Evolutionary conservation across 2,113 vertebrate genomes (phyloP), one percentile per base, ranked within the genome.

Genomic region (Ammodytes marinus): DNA sequence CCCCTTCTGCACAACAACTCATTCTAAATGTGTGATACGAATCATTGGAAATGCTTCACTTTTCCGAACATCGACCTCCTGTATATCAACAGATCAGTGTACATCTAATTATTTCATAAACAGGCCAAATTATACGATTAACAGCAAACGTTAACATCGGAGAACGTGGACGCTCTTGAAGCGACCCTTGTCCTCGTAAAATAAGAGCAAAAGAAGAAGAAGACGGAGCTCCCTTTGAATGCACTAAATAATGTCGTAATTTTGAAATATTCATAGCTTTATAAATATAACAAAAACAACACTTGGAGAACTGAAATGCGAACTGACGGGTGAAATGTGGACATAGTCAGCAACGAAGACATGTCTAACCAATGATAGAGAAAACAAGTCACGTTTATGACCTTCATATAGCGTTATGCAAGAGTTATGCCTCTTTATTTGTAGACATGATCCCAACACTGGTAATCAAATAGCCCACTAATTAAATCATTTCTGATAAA

Each of bases 101-200:
- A 0, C 14, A 46, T 7, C 4, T 0, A 6, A 13, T 6, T 14
- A 40, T 35, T 50, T 54, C 9, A 27, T 13, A 35, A 43, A 11
- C 9, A 37, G 0, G 1, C 5, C 6, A 50, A 7, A 39, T 49
- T 27, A 13, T 0, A 49, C 52, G 8, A 43, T 19, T 58, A 46
- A 6, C 5, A 35, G 13, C 14, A 12, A 27, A 43, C 39, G 12
- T 10, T 43, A 6, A 7, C 8, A 39, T n/a, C 8, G 5, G 0
- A 4, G 3, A 84, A 74, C 83, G 19, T 65, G 73, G 37, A 4
- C 0, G 79, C 0, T 90, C 84, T 91, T 90, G 83, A 92, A 91
- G 11, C 15, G 3, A 76, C 39, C 50, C 54, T 59, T 4, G 6
- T 0, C 2, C 1, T 1, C 12, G 0, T 11, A 4, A 63, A 3